These are phyloP conservation scores for Salvelinus sp. DNA, from an alignment of 2,113 vertebrate genomes.

Conservation along the genomic window DNA sequence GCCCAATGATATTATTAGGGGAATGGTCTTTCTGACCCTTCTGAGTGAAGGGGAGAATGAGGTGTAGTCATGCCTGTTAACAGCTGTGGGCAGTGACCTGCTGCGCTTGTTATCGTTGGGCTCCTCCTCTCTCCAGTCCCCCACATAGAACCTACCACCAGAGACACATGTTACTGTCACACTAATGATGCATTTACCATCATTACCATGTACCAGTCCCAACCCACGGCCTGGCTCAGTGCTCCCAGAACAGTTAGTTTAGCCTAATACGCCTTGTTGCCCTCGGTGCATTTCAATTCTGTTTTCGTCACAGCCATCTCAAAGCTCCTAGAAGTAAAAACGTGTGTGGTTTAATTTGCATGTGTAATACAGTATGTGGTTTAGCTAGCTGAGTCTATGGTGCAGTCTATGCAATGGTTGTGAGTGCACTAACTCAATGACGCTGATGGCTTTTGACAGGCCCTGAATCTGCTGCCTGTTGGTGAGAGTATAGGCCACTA, in stretches of 20 bases:
- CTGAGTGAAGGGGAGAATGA: slow-evolving; percentile 28
- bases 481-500: neutral
- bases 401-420: neutral
- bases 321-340: neutral
- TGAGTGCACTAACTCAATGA: neutral
- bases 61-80: slow-evolving; percentile 42
- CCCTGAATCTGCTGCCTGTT: neutral
- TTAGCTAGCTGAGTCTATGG: neutral
- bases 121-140: slow-evolving; percentile 29
- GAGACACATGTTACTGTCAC: slow-evolving; percentile 49
- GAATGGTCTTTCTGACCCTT: slow-evolving; percentile 9
- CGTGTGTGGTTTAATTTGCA: neutral
- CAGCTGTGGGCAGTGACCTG: slow-evolving; percentile 49
- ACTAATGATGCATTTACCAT: slow-evolving; percentile 50
- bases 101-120: slow-evolving; percentile 44
- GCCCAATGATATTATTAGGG: slow-evolving; percentile 40
- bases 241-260: neutral
- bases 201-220: slow-evolving; percentile 13
- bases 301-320: no score
- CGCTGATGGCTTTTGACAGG: neutral
- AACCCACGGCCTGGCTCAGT: slow-evolving; percentile 12
- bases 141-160: slow-evolving; percentile 37
- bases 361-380: neutral
- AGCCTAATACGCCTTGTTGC: no score
- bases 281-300: no score